Evolutionary conservation across 23 tunicate species (phyloP).

Genomic region (Botrylloides violaceus): DNA sequence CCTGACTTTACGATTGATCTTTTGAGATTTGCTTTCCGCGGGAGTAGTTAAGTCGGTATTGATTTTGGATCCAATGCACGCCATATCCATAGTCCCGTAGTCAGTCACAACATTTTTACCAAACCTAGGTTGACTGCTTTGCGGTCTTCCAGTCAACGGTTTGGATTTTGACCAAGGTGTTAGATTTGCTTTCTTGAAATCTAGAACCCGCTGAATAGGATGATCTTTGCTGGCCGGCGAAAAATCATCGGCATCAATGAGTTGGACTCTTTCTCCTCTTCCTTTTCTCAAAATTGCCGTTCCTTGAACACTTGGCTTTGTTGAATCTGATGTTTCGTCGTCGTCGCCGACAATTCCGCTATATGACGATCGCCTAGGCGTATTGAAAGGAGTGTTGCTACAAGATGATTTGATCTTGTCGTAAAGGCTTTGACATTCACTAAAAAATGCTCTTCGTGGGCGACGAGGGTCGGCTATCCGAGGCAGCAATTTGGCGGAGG

Average conservation of each 20-base stretch:
- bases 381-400: neutral
- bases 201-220: slow-evolving; percentile 7
- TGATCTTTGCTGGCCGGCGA: neutral
- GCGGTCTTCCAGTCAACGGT: slow-evolving; percentile 12
- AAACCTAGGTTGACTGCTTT: slow-evolving; percentile 14
- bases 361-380: slow-evolving; percentile 15
- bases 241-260: slow-evolving; percentile 24
- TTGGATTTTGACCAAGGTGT: slow-evolving; percentile 21
- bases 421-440: slow-evolving; percentile 3
- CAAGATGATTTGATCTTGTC: slow-evolving; percentile 15
- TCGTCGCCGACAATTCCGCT: slow-evolving; percentile 17
- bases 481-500: slow-evolving; percentile 14
- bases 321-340: neutral
- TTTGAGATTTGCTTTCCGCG: slow-evolving; percentile 13
- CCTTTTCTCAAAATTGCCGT: slow-evolving; percentile 5
- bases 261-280: slow-evolving; percentile 20
- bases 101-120: neutral
- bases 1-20: slow-evolving; percentile 8
- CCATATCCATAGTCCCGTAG: slow-evolving; percentile 10
- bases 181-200: slow-evolving; percentile 7
- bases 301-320: slow-evolving; percentile 16
- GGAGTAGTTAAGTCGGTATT: slow-evolving; percentile 3
- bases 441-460: neutral
- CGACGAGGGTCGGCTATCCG: slow-evolving; percentile 7
- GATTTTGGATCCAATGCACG: slow-evolving; percentile 18